Percentiles rank a stretch among this genome's conserved stretches.
Conservation (phyloP, 2,797 vertebrate species). For the Chrysocyon brachyurus region DNA sequence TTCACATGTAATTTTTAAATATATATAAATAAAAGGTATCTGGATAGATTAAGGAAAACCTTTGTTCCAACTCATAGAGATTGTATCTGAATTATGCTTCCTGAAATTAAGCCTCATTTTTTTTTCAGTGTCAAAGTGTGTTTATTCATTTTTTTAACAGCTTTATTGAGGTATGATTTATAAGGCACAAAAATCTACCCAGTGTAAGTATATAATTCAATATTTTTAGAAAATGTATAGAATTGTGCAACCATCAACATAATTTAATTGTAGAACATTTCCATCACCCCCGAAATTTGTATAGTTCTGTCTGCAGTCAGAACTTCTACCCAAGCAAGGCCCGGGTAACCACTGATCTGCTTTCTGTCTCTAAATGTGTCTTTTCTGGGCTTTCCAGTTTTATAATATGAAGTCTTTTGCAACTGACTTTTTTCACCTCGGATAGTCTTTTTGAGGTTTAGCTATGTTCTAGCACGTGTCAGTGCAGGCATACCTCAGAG, state of each 20-base stretch:
- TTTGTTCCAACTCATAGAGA: neutral
- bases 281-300: neutral
- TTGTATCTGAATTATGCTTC: neutral
- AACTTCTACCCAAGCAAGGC: neutral
- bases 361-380: neutral
- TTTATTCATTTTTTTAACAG: neutral
- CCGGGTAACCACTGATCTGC: neutral
- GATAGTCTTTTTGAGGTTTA: neutral
- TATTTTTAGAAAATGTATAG: conserved; percentile 40
- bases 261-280: neutral
- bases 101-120: conserved; percentile 36
- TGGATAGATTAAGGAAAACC: neutral
- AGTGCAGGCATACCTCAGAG: neutral
- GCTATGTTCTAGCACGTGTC: neutral
- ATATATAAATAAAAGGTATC: neutral
- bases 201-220: neutral
- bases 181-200: neutral
- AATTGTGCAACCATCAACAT: neutral
- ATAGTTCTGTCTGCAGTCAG: neutral
- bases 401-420: neutral
- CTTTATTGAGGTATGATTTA: neutral
- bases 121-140: neutral
- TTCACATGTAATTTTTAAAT: neutral
- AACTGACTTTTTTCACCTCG: neutral
- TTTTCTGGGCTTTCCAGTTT: neutral